phyloP scores from a whole-genome alignment of 2,888 invertebrate species.

The Polia nebulosa region DNA sequence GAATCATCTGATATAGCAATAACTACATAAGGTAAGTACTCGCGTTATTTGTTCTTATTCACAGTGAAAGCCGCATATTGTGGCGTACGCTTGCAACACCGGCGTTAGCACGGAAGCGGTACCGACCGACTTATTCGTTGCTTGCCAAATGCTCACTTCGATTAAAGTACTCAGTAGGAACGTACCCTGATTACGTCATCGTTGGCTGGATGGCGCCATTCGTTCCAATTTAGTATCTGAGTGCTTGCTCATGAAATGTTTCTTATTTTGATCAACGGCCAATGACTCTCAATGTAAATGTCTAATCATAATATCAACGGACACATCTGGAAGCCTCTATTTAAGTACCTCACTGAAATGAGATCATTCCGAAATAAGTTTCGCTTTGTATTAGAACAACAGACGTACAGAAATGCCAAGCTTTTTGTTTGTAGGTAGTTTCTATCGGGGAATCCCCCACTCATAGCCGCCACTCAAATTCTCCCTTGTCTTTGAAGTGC shows the following conservation, averaged over 20 bases:
- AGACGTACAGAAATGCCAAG: slow-evolving; percentile 15
- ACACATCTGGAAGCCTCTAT: slow-evolving; percentile 33
- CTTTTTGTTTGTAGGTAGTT: slow-evolving; percentile 24
- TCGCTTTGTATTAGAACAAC: slow-evolving; percentile 20
- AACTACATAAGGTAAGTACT: slow-evolving; percentile 16
- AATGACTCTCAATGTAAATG: slow-evolving; percentile 54
- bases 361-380: slow-evolving; percentile 24
- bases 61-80: slow-evolving; percentile 78
- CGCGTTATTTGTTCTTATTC: slow-evolving; percentile 64
- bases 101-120: slow-evolving; percentile 63
- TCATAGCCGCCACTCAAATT: not conserved
- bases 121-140: slow-evolving; percentile 58
- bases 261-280: slow-evolving; percentile 59
- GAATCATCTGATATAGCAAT: slow-evolving; percentile 14
- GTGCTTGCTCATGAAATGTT: slow-evolving; percentile 60
- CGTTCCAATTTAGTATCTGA: slow-evolving; percentile 60
- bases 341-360: slow-evolving; percentile 18
- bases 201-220: slow-evolving; percentile 58
- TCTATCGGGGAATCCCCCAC: slow-evolving; percentile 12
- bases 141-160: slow-evolving; percentile 64
- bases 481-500: slow-evolving; percentile 2
- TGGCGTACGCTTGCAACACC: slow-evolving; percentile 65
- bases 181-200: slow-evolving; percentile 60
- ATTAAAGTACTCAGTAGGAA: slow-evolving; percentile 52
- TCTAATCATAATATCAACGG: slow-evolving; percentile 41